Conservation (phyloP, 2,888 invertebrate genomes). For the Apamea anceps region DNA sequence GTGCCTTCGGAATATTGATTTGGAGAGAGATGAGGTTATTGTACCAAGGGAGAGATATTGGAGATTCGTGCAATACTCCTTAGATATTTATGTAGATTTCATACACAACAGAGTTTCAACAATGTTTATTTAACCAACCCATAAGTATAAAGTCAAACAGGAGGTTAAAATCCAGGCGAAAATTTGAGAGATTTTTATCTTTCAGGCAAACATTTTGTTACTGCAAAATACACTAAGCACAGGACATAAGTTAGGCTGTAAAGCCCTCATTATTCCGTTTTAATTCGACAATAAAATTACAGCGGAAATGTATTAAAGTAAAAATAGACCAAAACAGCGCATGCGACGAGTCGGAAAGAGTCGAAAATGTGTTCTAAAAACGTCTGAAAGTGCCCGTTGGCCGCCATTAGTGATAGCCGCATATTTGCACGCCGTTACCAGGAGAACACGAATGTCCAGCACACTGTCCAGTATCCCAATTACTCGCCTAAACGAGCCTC, state of each 20-base stretch:
- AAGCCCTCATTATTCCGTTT: conserved; percentile 49
- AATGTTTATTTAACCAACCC: conserved; percentile 1
- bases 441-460: conserved; percentile 57
- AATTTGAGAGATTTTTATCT: conserved; percentile 30
- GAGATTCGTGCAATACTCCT: conserved; percentile 22
- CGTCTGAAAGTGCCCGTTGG: conserved; percentile 50
- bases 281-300: conserved; percentile 57
- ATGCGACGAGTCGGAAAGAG: conserved; percentile 52
- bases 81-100: conserved; percentile 44
- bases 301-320: conserved; percentile 49
- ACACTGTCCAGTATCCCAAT: conserved; percentile 68
- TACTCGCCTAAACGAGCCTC: conserved; percentile 72
- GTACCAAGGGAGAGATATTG: conserved; percentile 47
- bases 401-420: conserved; percentile 62
- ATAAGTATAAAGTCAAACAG: neutral
- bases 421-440: conserved; percentile 68
- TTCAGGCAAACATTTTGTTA: conserved; percentile 25
- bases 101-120: neutral
- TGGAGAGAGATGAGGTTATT: conserved; percentile 52
- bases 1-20: conserved; percentile 68
- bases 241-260: conserved; percentile 35
- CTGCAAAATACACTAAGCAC: conserved; percentile 38
- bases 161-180: neutral
- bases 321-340: conserved; percentile 53
- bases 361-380: conserved; percentile 62